A percentile compares a stretch with the other conserved stretches of the same genome.
phyloP scores from a whole-genome alignment of 2,113 vertebrate genomes.

The Anhinga rufa region DNA sequence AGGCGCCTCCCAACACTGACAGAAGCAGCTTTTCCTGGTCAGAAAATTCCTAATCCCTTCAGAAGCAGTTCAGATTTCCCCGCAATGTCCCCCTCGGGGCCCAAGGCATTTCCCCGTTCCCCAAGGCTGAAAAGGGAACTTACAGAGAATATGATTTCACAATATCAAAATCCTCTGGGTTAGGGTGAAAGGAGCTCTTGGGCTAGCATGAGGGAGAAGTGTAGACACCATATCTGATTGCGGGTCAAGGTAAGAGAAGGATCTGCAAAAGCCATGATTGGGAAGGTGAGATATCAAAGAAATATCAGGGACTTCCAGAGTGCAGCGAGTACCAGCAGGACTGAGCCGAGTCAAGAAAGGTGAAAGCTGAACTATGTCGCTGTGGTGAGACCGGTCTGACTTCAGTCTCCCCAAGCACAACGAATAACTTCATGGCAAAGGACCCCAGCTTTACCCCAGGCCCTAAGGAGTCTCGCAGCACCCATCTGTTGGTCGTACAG shows the following conservation, averaged over 20 bases:
- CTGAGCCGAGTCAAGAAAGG: not conserved
- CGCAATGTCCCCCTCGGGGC: not conserved
- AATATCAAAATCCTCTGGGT: not conserved
- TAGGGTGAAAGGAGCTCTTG: not conserved
- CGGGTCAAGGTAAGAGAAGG: not conserved
- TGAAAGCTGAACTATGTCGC: not conserved
- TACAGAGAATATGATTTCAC: not conserved
- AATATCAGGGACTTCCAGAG: not conserved
- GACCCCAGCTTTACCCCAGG: not conserved
- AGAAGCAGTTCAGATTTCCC: not conserved
- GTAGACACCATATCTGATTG: not conserved
- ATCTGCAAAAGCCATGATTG: not conserved
- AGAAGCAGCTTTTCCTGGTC: not conserved
- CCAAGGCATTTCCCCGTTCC: not conserved
- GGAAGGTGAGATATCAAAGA: not conserved
- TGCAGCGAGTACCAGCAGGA: not conserved
- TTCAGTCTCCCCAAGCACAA: accelerated
- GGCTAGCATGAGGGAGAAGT: not conserved
- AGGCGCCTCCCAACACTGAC: not conserved
- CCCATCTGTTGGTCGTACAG: accelerated
- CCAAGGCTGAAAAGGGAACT: not conserved
- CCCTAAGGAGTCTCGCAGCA: not conserved
- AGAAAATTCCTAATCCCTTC: not conserved
- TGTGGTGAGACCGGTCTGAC: not conserved
- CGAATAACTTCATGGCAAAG: not conserved